Percentiles rank a stretch among this genome's conserved stretches.
These are phyloP conservation scores for Antechinus flavipes DNA, from an alignment of 2,113 vertebrate genomes.

Conservation along the genomic window DNA sequence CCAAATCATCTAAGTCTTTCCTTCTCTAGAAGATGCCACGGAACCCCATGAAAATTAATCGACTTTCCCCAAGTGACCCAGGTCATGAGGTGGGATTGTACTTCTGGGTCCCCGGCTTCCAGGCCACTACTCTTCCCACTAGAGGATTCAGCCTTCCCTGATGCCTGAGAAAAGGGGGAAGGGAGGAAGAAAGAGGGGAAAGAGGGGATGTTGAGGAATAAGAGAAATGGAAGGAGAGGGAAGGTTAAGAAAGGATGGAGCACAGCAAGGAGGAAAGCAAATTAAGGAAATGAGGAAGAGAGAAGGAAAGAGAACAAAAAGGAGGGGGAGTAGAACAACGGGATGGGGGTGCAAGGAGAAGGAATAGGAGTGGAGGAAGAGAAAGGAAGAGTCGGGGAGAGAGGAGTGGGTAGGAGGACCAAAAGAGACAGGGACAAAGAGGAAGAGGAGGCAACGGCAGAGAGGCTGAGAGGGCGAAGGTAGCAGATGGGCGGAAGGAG, in stretches of 20 bases:
- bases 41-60: background rate
- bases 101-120: background rate
- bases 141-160: background rate
- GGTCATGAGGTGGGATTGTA: background rate
- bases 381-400: too few relatives aligned
- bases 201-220: too few relatives aligned
- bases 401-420: too few relatives aligned
- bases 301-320: too few relatives aligned
- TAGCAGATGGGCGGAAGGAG: background rate
- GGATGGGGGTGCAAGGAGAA: too few relatives aligned
- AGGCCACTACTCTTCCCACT: background rate
- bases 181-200: background rate
- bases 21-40: background rate
- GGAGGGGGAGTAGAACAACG: too few relatives aligned
- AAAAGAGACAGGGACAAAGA: too few relatives aligned
- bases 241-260: too few relatives aligned
- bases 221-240: too few relatives aligned
- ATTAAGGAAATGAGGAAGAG: too few relatives aligned
- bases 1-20: background rate
- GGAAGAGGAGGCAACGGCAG: background rate
- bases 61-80: background rate
- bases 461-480: background rate
- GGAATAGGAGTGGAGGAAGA: too few relatives aligned
- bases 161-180: background rate
- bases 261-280: too few relatives aligned